Base-by-base conservation (phyloP, 2,113 vertebrate species). In the Isurus oxyrinchus region DNA sequence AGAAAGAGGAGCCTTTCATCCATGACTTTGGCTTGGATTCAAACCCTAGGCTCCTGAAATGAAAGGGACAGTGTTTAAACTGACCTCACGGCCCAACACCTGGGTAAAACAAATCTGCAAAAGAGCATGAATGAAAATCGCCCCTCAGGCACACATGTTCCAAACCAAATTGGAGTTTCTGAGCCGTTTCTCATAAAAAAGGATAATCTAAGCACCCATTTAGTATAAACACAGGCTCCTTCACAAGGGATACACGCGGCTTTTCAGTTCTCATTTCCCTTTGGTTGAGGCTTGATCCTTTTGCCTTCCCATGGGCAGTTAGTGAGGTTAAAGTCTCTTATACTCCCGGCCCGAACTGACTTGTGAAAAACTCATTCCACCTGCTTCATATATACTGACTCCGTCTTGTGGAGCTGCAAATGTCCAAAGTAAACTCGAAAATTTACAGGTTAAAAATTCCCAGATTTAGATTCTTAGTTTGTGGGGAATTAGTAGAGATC, bases 11-110 rank as follows among this genome's bases (percentile, higher is more conserved):
- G 16, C 13, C 59, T 94, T 94, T 94, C 90, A 93, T 13, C 55
- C 90, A n/a, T 16, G 16, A 63, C 13, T 93, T n/a, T 93, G 90
- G 57, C 90, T 40, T 23, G 31, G 59, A 10, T 6, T 63, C 59
- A 94, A 94, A 19, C 35, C n/a, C 72, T 57, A 61, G 59, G 16
- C 59, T 63, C 31, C 59, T 25, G 57, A 40, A 63, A 19, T 40
- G 59, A 94, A 94, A 94, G 66, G 90, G 59, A 40, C 35, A 63
- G 90, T 94, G 90, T 94, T 94, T 19, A 40, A 25, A 94, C 59
- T 23, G n/a, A 63, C 7, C 6, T 63, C 90, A 21, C 5, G 19
- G 6, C 19, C 57, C 90, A 40, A 66, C 57, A 94, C 90, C 90
- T 93, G 88, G 57, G 8, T 31, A 19, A 21, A 25, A 23, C 21